Evolutionary conservation across 2,888 invertebrate species (phyloP), one percentile per base, ranked within the genome.

Genomic region (Epistrophe grossulariae): DNA sequence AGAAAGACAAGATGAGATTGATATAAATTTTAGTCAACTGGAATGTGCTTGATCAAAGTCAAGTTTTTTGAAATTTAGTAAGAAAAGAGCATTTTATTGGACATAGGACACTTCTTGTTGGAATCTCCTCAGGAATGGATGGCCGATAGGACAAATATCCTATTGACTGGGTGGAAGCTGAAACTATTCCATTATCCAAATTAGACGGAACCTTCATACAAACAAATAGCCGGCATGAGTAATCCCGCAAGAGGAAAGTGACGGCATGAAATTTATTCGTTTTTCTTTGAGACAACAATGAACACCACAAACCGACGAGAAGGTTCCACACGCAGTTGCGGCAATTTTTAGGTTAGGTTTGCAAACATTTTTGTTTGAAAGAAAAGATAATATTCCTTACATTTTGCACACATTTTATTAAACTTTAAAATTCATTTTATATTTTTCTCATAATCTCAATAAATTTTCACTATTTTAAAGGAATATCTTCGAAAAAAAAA

Each of bases 311-410:
- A 24, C 24, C 8, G 55, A 82, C 85, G 60, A 85, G 85, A 85
- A 85, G 28, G 62, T 85, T 85, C 85, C 82, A 85, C 74, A 74
- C 74, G 57, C 73, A 82, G 48, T 40, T 31, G 17, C 28, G 28
- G 15, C 9, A 24, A 70, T 55, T 85, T 76, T 15, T 40, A 85
- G 85, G 85, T 85, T 85, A 85, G 60, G 78, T 72, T 70, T 10
- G 2, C 55, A 74, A 81, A 40, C 17, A 57, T 17, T 62, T 84
- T 78, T 78, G 72, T 81, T 77, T 70, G 52, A 38, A 15, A 40
- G 43, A 35, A 55, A 52, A 55, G 50, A 40, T 38, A 43, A n/a
- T 71, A 70, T 45, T 24, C 57, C 3, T 4, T 64, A 40, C 10
- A 15, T 10, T 62, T 80, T n/a, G n/a, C 13, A 17, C 5, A 10